Evolutionary conservation across 2,888 invertebrate genomes (phyloP), one percentile per base, ranked within the genome.

Genomic region (Pachycephus smyrnensis): DNA sequence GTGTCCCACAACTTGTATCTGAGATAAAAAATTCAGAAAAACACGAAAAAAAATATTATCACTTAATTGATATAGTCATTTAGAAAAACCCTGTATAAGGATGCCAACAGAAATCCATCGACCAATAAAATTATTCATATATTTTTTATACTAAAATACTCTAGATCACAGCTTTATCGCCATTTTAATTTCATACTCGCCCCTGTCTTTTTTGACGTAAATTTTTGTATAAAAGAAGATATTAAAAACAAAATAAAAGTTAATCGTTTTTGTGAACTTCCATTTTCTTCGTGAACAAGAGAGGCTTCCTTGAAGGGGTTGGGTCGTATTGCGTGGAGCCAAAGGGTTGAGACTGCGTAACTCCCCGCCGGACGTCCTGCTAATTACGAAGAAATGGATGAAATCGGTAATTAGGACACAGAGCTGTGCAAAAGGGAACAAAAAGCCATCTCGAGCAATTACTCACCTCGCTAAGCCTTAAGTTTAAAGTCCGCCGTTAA

Each of bases 321-420:
- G 40, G 15, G 40, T 15, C 40, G 40, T 15, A 40, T 15, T 40
- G 40, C 15, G 40, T 6, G 40, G 1, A 15, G 40, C 15, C 40
- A 40, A 40, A 40, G 40, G 40, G 40, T 40, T 40, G 15, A 40
- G 15, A 15, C 40, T 40, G 40, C 40, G 40, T 40, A 40, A 15
- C 15, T 15, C 6, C 15, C 15, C 15, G 15, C 40, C 40, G 15
- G 40, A 40, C 15, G 40, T 40, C 15, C 40, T 40, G 6, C 73
- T 73, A 73, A 73, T 36, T 73, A 32, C 35, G 33, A 36, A 35
- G 73, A 73, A 73, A 73, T 36, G 32, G 73, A 36, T 73, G 73
- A 73, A 73, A 73, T 73, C 73, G 73, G 73, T 73, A 73, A 73
- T 73, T 73, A 73, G 73, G 15, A 73, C 35, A 33, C 73, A n/a